phyloP scores from a whole-genome alignment of 2,113 vertebrate genomes.

The Nesoenas mayeri region DNA sequence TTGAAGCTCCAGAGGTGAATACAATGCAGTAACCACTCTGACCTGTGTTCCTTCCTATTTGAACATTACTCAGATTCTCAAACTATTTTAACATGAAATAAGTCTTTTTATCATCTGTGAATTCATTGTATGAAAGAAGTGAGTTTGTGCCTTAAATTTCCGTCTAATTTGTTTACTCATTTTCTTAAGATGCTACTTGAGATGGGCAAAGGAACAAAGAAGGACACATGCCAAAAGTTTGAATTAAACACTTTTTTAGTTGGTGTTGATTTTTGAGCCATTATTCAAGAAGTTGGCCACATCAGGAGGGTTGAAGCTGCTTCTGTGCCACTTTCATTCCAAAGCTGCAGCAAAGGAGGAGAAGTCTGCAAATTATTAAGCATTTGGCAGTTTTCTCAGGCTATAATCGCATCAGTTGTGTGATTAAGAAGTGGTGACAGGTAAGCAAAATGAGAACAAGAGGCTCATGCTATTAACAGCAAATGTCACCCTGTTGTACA shows the following conservation, averaged over 20 bases:
- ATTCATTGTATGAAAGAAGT: neutral
- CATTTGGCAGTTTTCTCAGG: slow-evolving; percentile 19
- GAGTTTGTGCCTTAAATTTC: neutral
- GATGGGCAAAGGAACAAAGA: neutral
- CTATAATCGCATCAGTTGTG: neutral
- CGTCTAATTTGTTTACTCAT: neutral
- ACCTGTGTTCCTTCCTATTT: neutral
- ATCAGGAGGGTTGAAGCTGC: slow-evolving; percentile 1
- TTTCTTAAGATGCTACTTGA: neutral
- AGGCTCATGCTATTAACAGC: slow-evolving; percentile 30
- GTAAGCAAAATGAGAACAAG: slow-evolving; percentile 56
- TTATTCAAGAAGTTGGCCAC: slow-evolving; percentile 24
- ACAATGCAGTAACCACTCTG: neutral
- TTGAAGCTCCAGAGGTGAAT: neutral
- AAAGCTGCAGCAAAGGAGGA: neutral
- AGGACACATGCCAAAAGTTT: neutral
- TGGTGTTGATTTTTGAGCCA: slow-evolving; percentile 9
- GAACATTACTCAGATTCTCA: neutral
- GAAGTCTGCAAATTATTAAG: slow-evolving; percentile 25
- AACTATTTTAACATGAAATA: neutral
- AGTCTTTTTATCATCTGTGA: neutral
- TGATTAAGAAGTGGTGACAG: slow-evolving; percentile 45
- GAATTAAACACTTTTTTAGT: neutral
- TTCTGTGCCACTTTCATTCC: neutral
- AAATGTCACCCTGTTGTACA: slow-evolving; percentile 11